Evolutionary conservation across 2,797 vertebrate species (phyloP).

Genomic region (Platalea minor): DNA sequence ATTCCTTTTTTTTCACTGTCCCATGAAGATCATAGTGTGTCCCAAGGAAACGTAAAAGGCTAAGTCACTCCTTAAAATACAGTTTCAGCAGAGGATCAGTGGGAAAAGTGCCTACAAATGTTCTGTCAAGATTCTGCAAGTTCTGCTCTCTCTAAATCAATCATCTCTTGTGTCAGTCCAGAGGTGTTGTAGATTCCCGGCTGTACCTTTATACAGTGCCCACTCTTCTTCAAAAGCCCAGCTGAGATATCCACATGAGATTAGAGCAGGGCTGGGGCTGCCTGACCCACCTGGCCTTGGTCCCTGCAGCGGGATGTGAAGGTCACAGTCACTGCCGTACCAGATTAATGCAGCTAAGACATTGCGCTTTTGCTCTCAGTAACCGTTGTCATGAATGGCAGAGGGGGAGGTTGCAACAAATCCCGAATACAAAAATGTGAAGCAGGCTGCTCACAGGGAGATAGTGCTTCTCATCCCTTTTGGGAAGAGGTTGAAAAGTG

Average conservation of each 20-base stretch:
- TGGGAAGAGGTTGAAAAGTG: not conserved
- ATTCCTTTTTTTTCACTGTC: not conserved
- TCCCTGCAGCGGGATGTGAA: not conserved
- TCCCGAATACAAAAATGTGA: not conserved
- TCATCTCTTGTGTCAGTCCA: not conserved
- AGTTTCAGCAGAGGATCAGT: not conserved
- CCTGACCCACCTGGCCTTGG: not conserved
- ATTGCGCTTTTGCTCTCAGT: not conserved
- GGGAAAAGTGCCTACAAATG: not conserved
- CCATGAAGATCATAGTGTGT: not conserved
- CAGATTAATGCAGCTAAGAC: not conserved
- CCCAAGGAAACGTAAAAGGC: not conserved
- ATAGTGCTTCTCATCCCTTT: not conserved
- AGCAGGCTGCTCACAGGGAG: not conserved
- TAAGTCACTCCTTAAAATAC: not conserved
- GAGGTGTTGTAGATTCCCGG: not conserved
- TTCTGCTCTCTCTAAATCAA: not conserved
- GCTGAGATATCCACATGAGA: accelerated
- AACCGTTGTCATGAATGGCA: not conserved
- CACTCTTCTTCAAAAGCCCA: not conserved
- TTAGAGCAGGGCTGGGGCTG: not conserved
- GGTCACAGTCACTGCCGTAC: accelerated
- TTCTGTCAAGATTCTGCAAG: not conserved
- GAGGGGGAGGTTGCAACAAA: not conserved
- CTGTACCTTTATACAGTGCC: not conserved